Base-by-base conservation (phyloP, 2,797 vertebrate genomes). In the Lagorchestes hirsutus region DNA sequence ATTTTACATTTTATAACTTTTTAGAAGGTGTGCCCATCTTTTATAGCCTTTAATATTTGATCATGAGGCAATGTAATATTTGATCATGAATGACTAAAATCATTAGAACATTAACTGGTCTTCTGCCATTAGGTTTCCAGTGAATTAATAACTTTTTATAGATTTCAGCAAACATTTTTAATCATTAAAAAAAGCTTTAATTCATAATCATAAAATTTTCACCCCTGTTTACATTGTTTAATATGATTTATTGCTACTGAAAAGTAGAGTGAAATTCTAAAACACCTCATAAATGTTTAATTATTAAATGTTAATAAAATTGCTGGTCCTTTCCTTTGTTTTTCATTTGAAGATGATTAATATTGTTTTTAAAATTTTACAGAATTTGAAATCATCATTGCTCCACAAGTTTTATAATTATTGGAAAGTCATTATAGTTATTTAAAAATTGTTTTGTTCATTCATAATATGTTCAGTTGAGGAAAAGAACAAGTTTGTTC, bases 1-100 rank as follows among this genome's bases (percentile, higher is more conserved):
- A 92, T 94, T 97, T 96, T 67, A 82, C 91, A 3, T 90, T 97
- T 93, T 52, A 57, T n/a, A 94, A 28, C 55, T 95, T 97, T 29
- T 1, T 91, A 92, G 94, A 90, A 50, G 55, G 67, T 93, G 34
- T 93, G 9, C 18, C 67, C 22, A 82, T 82, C 16, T 82, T 82
- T 40, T 82, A 82, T 46, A 40, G 8, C n/a, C n/a, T 82, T 82
- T 82, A 18, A 18, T 74, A 74, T 74, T 74, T 74, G 62, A 74
- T 74, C 62, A 34, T 34, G 56, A 27, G 27, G 22, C 24, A 57
- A 57, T 57, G 24, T 57, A 57, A 29, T 28, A 29, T 58, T 58
- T 58, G 57, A 29, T 58, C 11, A 62, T 34, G n/a, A 40, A 46
- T 82, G 40, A 5, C n/a, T 40, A 67, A 82, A 82, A 24, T 82